Evolutionary conservation across 1,140 invertebrate species (phyloP), one percentile per base, ranked within the genome.

Genomic region (Episyrphus balteatus): DNA sequence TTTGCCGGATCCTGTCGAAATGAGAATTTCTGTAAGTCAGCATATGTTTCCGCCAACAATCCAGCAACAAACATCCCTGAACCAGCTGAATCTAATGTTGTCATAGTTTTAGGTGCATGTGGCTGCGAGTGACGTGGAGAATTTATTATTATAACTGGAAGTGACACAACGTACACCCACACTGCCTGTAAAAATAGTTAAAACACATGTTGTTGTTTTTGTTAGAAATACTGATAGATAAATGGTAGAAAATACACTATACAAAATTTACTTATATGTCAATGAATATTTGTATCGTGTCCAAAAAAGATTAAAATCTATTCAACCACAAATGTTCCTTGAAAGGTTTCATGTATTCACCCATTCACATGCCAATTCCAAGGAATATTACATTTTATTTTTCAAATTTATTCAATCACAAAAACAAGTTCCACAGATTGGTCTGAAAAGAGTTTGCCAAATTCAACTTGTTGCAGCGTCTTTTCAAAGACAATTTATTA

Each of bases 111-210:
- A 2, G 83, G 83, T 5, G 82, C 80, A 34, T 79, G 75, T 2
- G 83, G 83, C 52, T 81, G 81, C 15, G 83, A 79, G 61, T 88
- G 81, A 47, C 82, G 73, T n/a, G 86, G 84, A 0, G 89, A 90
- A 68, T 94, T 93, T 26, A 92, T 84, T 44, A 92, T 87, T 40
- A 93, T 92, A 13, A 93, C 88, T 19, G 89, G 88, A 46, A 94
- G 71, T 70, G 88, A 92, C 3, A 93, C 89, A 10, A 88, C 73
- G 56, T 86, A 91, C n/a, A 92, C 89, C 91, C 91, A 94, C 37
- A 92, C 70, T 37, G 88, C 89, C 86, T 93, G 54, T n/a, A 51
- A 47, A 45, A 43, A 48, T 14, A 12, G 33, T 42, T 8, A 31
- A 37, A 40, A 19, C 32, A 32, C 10, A 36, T 5, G 21, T 36